Base-by-base conservation (phyloP, 1,140 invertebrate genomes). In the Drosophila santomea region DNA sequence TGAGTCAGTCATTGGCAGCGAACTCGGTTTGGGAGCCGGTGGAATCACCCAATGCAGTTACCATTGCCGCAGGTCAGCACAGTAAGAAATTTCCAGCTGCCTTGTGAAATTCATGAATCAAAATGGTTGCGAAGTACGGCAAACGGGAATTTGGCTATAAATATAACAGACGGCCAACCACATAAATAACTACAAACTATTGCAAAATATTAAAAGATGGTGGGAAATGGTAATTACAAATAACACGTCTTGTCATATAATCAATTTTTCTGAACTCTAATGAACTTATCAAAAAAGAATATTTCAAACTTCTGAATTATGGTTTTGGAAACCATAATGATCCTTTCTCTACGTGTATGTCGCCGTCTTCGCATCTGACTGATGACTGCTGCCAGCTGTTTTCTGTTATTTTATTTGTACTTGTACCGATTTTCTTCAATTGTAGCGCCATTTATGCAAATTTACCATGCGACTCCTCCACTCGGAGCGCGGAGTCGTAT, bases 371-470 rank as follows among this genome's bases (percentile, higher is more conserved):
- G 50, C 56, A 45, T 52, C 51, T 48, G 80, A 75, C 45, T 60
- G 73, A 71, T 68, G 64, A 71, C 54, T 59, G 67, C 50, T 56
- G 55, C 50, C 61, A 57, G 67, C 72, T 76, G 48, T 80, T 66
- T 67, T 76, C 59, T 57, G 80, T 74, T 63, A 67, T 71, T 82
- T 82, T 81, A 72, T 85, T 80, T 83, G 84, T 78, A 78, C 80
- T 89, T 83, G 84, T 74, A 89, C 68, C 84, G 84, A 89, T 89
- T 89, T 89, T 89, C 84, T 67, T 74, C 84, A 89, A 89, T 89
- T 89, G 84, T 89, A 89, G 84, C 84, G 73, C 83, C 67, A 66
- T 89, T 89, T 89, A 89, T 89, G 84, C 85, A 84, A 89, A 89
- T 90, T 89, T 89, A 60, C 66, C 75, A 71, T 79, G 64, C 75